A percentile compares a stretch with the other conserved stretches of the same genome.
Evolutionary conservation across 2,797 vertebrate species (phyloP).

Genomic region (Choloepus didactylus): DNA sequence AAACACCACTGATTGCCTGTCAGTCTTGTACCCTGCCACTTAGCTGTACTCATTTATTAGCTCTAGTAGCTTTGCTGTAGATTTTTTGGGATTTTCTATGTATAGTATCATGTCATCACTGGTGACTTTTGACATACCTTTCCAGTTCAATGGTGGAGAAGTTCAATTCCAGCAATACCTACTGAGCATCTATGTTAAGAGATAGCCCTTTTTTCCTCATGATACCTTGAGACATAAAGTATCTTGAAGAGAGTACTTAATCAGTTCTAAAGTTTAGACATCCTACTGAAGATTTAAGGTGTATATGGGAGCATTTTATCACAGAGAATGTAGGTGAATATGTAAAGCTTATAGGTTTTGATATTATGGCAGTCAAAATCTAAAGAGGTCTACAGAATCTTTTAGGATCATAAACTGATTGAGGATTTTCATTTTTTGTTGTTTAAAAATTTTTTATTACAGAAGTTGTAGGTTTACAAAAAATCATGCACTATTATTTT

Average conservation of each 20-base stretch:
- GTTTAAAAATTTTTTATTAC: no score
- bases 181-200: neutral
- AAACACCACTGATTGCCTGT: no score
- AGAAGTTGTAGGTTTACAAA: no score
- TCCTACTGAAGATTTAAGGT: neutral
- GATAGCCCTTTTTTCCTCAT: neutral
- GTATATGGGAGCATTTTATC: neutral
- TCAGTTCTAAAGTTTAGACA: neutral
- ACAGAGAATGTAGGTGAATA: neutral
- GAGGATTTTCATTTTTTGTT: conserved; percentile 5
- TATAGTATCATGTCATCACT: neutral
- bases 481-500: no score
- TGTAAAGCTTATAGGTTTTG: neutral
- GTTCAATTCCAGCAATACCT: neutral
- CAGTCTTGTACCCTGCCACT: no score
- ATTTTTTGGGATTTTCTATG: no score
- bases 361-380: neutral
- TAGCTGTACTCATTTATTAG: no score
- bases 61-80: no score
- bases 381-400: neutral
- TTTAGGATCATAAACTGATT: neutral
- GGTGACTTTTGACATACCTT: neutral
- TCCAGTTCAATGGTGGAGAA: neutral
- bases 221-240: neutral
- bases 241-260: neutral